A percentile compares a stretch with the other conserved stretches of the same genome.
Conservation (phyloP, 1,140 invertebrate genomes). For the Ganaspis sp. region DNA sequence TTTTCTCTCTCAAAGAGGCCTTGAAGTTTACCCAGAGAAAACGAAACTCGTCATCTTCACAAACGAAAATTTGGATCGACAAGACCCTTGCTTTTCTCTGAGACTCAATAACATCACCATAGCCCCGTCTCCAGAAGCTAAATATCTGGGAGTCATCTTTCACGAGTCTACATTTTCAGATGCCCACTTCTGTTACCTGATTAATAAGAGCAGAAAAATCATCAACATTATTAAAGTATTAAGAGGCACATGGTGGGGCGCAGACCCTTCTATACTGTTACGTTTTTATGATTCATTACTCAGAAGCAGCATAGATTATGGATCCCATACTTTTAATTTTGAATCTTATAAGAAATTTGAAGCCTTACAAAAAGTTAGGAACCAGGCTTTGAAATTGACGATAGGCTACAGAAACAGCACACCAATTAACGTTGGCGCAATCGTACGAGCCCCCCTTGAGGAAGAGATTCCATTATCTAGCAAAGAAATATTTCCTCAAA, state of each 20-base stretch:
- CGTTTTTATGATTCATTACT: constrained; percentile 30
- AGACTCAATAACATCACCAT: constrained; percentile 19
- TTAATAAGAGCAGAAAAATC: not conserved
- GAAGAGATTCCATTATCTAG: no score
- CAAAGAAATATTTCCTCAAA: no score
- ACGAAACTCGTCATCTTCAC: not conserved
- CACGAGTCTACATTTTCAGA: constrained; percentile 37
- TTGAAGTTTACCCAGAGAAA: constrained; percentile 5
- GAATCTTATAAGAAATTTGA: not conserved
- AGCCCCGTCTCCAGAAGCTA: constrained; percentile 16
- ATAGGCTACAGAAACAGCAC: constrained; percentile 43
- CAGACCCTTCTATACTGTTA: constrained; percentile 38
- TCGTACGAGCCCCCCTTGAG: no score
- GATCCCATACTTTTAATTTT: constrained; percentile 35
- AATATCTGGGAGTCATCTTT: constrained; percentile 46
- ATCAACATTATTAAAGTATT: constrained; percentile 45
- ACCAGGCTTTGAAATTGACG: constrained; percentile 31
- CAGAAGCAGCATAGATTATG: constrained; percentile 41
- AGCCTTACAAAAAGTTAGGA: constrained; percentile 36
- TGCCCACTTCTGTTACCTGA: not conserved
- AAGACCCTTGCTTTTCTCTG: constrained; percentile 34
- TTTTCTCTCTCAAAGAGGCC: not conserved
- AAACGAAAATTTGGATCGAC: no score
- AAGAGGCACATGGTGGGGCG: constrained; percentile 31
- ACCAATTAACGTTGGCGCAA: constrained; percentile 30